phyloP scores from a whole-genome alignment of 2,113 vertebrate species.

The Rafetus swinhoei region DNA sequence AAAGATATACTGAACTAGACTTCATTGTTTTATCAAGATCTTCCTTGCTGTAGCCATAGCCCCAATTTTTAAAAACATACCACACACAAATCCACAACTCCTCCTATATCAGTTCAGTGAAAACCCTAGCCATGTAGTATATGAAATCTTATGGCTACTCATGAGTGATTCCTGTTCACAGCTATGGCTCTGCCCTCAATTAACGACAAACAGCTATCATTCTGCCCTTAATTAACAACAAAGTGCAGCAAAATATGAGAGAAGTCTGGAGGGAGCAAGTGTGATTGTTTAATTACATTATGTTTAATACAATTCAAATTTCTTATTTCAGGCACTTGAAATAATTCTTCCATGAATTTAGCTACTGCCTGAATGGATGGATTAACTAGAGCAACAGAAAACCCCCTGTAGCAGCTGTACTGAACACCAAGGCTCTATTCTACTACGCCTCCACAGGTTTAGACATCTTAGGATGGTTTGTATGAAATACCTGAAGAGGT shows the following conservation, averaged over 20 bases:
- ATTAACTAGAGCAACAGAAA: not conserved
- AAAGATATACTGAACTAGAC: not conserved
- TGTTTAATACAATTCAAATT: not conserved
- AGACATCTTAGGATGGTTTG: not conserved
- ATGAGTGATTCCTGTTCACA: not conserved
- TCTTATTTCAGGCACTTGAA: not conserved
- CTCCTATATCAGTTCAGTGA: not conserved
- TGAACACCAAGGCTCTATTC: not conserved
- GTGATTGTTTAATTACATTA: not conserved
- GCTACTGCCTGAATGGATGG: not conserved
- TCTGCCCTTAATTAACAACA: not conserved
- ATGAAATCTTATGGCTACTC: not conserved
- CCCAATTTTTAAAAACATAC: not conserved
- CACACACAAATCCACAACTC: not conserved
- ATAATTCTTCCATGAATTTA: not conserved
- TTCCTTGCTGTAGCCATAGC: not conserved
- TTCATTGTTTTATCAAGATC: not conserved
- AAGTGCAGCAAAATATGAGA: not conserved
- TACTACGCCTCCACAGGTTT: not conserved
- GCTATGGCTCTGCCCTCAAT: not conserved
- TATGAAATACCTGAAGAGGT: not conserved
- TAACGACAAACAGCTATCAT: not conserved
- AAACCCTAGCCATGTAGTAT: not conserved
- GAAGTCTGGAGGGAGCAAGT: accelerated
- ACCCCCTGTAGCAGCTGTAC: not conserved